Evolutionary conservation across 2,888 invertebrate genomes (phyloP), one percentile per base, ranked within the genome.

Genomic region (Clanis bilineata): DNA sequence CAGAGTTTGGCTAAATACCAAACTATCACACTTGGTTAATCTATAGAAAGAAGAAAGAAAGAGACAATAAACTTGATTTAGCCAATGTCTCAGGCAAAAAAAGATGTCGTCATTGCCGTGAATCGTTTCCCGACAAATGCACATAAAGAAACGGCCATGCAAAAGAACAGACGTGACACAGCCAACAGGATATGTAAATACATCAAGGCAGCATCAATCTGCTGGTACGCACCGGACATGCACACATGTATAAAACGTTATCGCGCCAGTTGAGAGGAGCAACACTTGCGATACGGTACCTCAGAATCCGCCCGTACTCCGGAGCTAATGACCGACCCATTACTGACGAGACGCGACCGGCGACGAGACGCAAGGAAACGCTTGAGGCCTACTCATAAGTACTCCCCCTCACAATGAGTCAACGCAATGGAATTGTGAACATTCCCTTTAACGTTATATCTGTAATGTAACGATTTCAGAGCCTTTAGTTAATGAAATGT

Each of bases 311-410:
- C 58, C 43, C 51, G 62, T 63, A 62, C 44, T 60, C 43, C 51
- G 62, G 62, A 62, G 66, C 64, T 68, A 70, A 68, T 66, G 62
- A 63, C 23, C 55, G 12, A 56, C 22, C 60, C 62, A 62, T 67
- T 68, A 71, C 62, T 12, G 36, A 12, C 36, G 12, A 3, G 25
- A 25, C 25, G 25, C n/a, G n/a, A n/a, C n/a, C n/a, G n/a, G n/a
- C n/a, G n/a, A n/a, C n/a, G n/a, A 32, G 32, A 56, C 59, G 63
- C 59, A 60, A 64, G 64, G 62, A 61, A 59, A 23, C 61, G 45
- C 58, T 54, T 69, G 59, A 59, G 62, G 55, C 6, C 36, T 23
- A 23, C 22, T 45, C 45, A 57, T 22, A 15, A 32, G 25, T n/a
- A 3, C 15, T 18, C 28, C 15, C 15, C 15, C 5, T 9, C n/a